phyloP scores from a whole-genome alignment of 2,797 vertebrate species.

The Acridotheres tristis region DNA sequence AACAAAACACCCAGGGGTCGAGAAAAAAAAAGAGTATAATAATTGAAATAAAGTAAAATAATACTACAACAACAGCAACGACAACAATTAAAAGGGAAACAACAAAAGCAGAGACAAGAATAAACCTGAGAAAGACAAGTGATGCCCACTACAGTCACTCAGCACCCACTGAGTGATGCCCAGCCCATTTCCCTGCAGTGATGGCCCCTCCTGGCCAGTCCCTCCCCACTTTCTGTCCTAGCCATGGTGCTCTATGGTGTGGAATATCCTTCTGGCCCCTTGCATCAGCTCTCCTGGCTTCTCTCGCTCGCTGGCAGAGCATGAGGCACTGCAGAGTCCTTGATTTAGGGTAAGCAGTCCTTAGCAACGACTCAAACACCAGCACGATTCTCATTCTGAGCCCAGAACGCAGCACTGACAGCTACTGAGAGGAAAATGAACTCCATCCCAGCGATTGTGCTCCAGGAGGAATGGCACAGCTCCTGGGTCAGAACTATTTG shows the following conservation, averaged over 20 bases:
- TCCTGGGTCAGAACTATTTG: accelerated
- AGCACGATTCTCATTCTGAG: background rate
- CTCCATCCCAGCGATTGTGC: background rate
- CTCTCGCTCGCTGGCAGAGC: background rate
- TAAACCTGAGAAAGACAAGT: background rate
- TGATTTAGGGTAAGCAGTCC: background rate
- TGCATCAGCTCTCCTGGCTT: background rate
- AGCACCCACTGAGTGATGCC: background rate
- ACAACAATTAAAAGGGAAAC: background rate
- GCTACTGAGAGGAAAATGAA: background rate
- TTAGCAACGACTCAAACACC: background rate
- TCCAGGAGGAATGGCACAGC: background rate
- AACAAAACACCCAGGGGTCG: background rate
- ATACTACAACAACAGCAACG: background rate
- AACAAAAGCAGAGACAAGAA: background rate
- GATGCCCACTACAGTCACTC: background rate
- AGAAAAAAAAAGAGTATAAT: background rate
- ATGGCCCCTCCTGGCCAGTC: background rate
- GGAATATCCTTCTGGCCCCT: background rate
- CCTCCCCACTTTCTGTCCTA: background rate
- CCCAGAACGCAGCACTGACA: background rate
- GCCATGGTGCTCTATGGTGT: background rate
- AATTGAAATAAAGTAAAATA: background rate
- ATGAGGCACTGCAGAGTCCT: background rate
- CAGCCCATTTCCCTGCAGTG: background rate